Conservation (phyloP, 2,113 vertebrate genomes). For the Kryptolebias marmoratus region DNA sequence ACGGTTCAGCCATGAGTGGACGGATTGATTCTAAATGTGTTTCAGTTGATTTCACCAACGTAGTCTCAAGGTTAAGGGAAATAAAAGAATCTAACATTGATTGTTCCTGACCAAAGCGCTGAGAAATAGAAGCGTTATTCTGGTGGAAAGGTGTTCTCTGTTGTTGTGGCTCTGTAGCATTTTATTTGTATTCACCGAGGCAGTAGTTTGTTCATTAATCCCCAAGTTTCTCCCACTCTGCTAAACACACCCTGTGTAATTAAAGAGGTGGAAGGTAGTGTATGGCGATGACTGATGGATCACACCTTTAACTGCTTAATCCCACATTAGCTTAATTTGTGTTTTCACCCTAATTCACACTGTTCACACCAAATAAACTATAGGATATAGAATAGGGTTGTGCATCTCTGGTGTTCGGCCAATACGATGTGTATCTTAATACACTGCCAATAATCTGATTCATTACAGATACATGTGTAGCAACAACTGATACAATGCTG, state of each 20-base stretch:
- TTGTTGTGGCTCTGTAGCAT: neutral
- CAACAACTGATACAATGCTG: too few species aligned
- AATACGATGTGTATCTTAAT: too few species aligned
- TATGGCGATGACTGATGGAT: neutral
- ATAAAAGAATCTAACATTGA: neutral
- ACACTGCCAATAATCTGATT: too few species aligned
- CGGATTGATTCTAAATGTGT: neutral
- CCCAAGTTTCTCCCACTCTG: neutral
- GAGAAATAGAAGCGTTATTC: neutral
- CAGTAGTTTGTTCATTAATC: neutral
- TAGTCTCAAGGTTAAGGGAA: conserved; percentile 7
- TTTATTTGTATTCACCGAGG: conserved; percentile 3
- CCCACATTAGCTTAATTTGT: neutral
- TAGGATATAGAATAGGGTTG: too few species aligned
- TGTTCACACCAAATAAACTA: neutral
- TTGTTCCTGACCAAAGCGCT: neutral
- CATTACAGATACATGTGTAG: too few species aligned
- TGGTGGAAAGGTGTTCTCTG: neutral
- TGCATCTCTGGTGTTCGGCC: too few species aligned
- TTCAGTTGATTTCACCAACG: neutral
- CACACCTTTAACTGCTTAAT: neutral
- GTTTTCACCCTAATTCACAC: neutral
- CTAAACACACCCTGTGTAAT: neutral
- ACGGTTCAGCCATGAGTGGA: neutral
- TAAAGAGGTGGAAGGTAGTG: neutral